A percentile compares a stretch with the other conserved stretches of the same genome.
Evolutionary conservation across 2,888 invertebrate species (phyloP).

Genomic region (Luperina testacea): DNA sequence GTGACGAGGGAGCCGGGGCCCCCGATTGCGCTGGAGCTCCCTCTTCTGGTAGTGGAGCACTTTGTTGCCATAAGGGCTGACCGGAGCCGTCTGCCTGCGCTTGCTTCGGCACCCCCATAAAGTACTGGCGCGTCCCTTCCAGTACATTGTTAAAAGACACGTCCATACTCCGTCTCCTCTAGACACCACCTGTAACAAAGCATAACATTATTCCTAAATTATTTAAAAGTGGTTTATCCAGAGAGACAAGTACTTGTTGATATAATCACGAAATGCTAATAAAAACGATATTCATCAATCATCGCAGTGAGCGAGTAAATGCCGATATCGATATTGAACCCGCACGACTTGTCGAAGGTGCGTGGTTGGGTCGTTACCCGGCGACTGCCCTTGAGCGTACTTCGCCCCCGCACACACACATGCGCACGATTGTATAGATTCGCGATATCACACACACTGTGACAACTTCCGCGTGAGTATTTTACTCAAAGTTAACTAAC

Average conservation of each 20-base stretch:
- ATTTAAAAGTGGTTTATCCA: constrained; percentile 7
- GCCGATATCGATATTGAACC: constrained; percentile 65
- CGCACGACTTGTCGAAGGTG: constrained; percentile 71
- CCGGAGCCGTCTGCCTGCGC: constrained; percentile 82
- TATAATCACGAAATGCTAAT: constrained; percentile 29
- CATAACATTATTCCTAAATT: constrained; percentile 15
- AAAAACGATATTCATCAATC: constrained; percentile 59
- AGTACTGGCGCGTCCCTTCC: constrained; percentile 95
- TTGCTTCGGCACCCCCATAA: constrained; percentile 93
- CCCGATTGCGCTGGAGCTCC: constrained; percentile 85
- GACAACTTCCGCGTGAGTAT: constrained; percentile 74
- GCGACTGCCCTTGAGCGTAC: constrained; percentile 86
- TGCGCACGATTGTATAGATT: constrained; percentile 43
- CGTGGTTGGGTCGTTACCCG: constrained; percentile 84
- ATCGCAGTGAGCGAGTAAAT: constrained; percentile 54
- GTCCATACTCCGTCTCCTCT: constrained; percentile 91
- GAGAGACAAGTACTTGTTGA: constrained; percentile 27
- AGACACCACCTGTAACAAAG: constrained; percentile 77
- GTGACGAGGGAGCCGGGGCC: constrained; percentile 84
- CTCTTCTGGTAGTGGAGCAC: constrained; percentile 80
- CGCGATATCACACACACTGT: constrained; percentile 65
- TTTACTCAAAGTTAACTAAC: constrained; percentile 76
- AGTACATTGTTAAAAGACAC: constrained; percentile 94
- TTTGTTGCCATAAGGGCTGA: constrained; percentile 81
- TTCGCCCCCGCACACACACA: constrained; percentile 79